These are phyloP conservation scores for Nymphicus hollandicus DNA, from an alignment of 2,113 vertebrate species.

Conservation along the genomic window DNA sequence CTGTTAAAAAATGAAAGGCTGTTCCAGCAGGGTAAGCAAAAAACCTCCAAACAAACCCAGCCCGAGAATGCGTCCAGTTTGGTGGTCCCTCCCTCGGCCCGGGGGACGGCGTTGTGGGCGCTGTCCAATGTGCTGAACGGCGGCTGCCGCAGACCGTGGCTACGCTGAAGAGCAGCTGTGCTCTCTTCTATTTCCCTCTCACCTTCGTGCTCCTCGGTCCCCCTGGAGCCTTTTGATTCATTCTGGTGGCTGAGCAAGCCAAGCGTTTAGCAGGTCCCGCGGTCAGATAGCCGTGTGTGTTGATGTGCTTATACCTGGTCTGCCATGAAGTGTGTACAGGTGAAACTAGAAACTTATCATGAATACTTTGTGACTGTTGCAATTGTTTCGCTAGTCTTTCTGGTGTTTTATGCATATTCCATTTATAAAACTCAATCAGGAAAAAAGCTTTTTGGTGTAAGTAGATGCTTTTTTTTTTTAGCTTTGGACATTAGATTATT, in stretches of 20 bases:
- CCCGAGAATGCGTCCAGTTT: neutral
- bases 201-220: neutral
- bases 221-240: neutral
- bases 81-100: neutral
- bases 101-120: neutral
- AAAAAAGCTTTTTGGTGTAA: neutral
- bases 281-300: neutral
- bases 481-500: neutral
- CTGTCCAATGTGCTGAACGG: slow-evolving; percentile 37
- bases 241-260: neutral
- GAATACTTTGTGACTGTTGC: neutral
- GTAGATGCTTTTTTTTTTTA: neutral
- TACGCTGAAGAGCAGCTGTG: accelerated
- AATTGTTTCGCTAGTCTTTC: neutral
- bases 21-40: neutral
- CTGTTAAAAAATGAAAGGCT: neutral
- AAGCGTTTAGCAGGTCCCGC: neutral
- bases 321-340: neutral
- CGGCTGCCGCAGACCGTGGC: accelerated
- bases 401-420: neutral
- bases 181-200: neutral
- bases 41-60: neutral
- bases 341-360: neutral
- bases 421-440: neutral
- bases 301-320: neutral